phyloP scores from a whole-genome alignment of 2,888 invertebrate species.

The Myopa tessellatipennis region DNA sequence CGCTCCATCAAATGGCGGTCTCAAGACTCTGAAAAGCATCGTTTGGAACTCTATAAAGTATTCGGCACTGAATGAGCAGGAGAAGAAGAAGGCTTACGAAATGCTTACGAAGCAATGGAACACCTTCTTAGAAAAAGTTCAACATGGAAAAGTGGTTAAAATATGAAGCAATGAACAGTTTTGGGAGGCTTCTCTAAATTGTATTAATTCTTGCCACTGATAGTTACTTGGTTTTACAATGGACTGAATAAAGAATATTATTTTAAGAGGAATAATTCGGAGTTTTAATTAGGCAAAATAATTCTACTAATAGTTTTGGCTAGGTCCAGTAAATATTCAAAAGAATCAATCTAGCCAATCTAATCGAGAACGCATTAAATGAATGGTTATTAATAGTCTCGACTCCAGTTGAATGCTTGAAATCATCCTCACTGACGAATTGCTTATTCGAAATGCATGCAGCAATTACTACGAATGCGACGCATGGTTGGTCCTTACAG shows the following conservation, averaged over 20 bases:
- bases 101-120: conserved; percentile 65
- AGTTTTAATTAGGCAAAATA: too few relatives aligned
- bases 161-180: conserved; percentile 50
- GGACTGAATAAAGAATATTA: too few relatives aligned
- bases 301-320: too few relatives aligned
- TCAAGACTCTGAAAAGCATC: conserved; percentile 72
- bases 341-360: too few relatives aligned
- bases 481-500: neutral
- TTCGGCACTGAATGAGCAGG: conserved; percentile 47
- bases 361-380: too few relatives aligned
- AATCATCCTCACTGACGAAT: neutral
- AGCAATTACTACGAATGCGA: neutral
- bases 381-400: too few relatives aligned
- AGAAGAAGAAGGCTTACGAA: conserved; percentile 53
- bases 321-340: too few relatives aligned
- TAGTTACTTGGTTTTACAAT: too few relatives aligned
- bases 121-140: neutral
- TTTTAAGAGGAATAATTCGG: too few relatives aligned
- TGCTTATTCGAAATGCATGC: neutral
- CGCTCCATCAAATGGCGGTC: conserved; percentile 70
- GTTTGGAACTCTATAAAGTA: conserved; percentile 71
- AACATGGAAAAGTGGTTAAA: conserved; percentile 58
- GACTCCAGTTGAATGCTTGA: neutral
- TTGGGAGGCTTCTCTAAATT: conserved; percentile 36
- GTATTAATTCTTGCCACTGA: too few relatives aligned